Conservation (phyloP, 2,888 invertebrate genomes). For the Embidobia sp. region DNA sequence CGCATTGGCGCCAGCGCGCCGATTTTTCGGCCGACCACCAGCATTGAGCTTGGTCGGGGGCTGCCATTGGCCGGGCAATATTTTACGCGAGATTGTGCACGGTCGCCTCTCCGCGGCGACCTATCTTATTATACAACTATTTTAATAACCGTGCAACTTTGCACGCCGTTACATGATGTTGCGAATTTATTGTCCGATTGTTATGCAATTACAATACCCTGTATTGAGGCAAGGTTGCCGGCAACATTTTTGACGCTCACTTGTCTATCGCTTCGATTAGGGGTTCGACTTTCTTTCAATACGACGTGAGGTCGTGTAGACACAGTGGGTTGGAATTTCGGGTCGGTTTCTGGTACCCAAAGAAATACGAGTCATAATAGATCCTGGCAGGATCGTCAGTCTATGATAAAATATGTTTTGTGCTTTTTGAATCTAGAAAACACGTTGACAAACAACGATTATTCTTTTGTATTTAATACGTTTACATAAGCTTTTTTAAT, state of each 20-base stretch:
- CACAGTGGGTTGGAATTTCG: no score
- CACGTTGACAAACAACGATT: no score
- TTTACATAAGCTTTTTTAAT: no score
- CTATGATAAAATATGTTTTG: no score
- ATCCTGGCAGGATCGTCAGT: no score
- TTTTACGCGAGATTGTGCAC: conserved; percentile 54
- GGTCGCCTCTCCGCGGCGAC: conserved; percentile 28
- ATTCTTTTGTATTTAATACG: no score
- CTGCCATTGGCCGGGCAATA: conserved; percentile 54
- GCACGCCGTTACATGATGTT: conserved; percentile 51
- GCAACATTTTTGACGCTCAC: background rate
- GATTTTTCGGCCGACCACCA: conserved; percentile 59
- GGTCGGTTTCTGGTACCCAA: no score
- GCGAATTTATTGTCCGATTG: conserved; percentile 58
- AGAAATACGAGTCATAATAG: no score
- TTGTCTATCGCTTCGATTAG: no score
- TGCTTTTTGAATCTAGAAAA: no score
- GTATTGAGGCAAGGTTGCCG: background rate
- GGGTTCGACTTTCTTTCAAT: no score
- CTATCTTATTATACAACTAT: conserved; percentile 61
- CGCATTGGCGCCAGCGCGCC: conserved; percentile 65
- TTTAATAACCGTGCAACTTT: conserved; percentile 56
- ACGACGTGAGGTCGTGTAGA: no score
- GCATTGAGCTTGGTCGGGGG: conserved; percentile 49
- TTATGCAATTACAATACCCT: conserved; percentile 54